Evolutionary conservation across 2,113 vertebrate species (phyloP).

Genomic region (Penelope pileata): DNA sequence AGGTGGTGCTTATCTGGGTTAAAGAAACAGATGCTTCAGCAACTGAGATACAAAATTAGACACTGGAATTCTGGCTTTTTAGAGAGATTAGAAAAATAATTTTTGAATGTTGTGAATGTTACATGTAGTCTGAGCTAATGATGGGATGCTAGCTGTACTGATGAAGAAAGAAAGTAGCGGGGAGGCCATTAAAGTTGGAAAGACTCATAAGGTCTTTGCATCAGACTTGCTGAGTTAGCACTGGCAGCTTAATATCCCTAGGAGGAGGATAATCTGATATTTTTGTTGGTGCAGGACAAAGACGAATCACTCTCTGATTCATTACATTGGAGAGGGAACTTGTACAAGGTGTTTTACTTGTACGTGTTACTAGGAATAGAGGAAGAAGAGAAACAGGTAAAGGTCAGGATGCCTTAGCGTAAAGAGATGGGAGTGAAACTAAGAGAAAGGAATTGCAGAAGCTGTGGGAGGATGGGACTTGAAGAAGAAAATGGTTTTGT

Average conservation of each 20-base stretch:
- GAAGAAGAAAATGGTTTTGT: background rate
- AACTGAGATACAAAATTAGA: background rate
- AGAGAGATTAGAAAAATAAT: background rate
- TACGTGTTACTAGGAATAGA: background rate
- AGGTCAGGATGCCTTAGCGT: background rate
- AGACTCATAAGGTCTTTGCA: background rate
- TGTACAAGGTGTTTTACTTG: background rate
- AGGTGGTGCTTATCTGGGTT: background rate
- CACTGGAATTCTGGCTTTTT: background rate
- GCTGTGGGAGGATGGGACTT: background rate
- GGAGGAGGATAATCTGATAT: background rate
- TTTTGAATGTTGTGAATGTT: background rate
- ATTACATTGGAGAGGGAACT: background rate
- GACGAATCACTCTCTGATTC: background rate
- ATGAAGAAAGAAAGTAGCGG: background rate
- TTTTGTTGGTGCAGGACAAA: background rate
- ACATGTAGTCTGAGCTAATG: background rate
- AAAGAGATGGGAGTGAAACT: background rate
- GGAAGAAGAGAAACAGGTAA: background rate
- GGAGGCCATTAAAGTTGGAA: background rate
- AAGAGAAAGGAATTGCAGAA: background rate
- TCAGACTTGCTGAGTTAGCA: background rate
- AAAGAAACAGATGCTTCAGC: background rate
- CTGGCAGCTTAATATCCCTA: background rate
- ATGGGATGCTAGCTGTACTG: background rate